Percentiles rank a stretch among this genome's conserved stretches.
phyloP scores from a whole-genome alignment of 1,140 invertebrate species.

The Pseudoatta argentina region DNA sequence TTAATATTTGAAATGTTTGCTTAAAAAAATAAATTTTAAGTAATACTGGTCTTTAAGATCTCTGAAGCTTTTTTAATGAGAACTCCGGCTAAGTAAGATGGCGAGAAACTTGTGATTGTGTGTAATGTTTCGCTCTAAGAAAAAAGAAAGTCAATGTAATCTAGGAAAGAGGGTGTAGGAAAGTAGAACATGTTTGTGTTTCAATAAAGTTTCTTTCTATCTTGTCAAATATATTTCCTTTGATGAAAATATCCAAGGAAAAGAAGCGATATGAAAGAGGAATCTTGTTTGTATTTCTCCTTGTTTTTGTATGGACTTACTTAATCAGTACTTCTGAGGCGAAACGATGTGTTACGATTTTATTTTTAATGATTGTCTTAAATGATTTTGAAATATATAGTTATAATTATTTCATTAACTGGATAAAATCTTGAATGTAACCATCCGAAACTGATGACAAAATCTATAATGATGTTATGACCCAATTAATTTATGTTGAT shows the following conservation, averaged over 20 bases:
- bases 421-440: too few species aligned
- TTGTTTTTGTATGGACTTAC: not conserved
- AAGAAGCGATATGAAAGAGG: not conserved
- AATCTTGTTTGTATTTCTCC: not conserved
- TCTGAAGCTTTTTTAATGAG: not conserved
- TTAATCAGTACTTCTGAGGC: not conserved
- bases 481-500: too few species aligned
- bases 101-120: not conserved
- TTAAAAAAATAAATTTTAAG: not conserved
- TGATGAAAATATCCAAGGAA: not conserved
- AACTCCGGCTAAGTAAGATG: not conserved
- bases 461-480: too few species aligned
- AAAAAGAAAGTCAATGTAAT: not conserved
- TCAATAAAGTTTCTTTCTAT: constrained; percentile 11
- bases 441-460: too few species aligned
- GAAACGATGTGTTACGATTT: too few species aligned
- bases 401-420: too few species aligned
- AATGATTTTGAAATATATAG: too few species aligned
- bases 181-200: not conserved
- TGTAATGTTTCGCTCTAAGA: not conserved
- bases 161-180: not conserved
- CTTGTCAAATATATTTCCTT: not conserved
- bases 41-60: not conserved
- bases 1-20: not conserved
- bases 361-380: too few species aligned